Conservation (phyloP, 2,888 invertebrate species). For the Caenorhabditis imperialis region DNA sequence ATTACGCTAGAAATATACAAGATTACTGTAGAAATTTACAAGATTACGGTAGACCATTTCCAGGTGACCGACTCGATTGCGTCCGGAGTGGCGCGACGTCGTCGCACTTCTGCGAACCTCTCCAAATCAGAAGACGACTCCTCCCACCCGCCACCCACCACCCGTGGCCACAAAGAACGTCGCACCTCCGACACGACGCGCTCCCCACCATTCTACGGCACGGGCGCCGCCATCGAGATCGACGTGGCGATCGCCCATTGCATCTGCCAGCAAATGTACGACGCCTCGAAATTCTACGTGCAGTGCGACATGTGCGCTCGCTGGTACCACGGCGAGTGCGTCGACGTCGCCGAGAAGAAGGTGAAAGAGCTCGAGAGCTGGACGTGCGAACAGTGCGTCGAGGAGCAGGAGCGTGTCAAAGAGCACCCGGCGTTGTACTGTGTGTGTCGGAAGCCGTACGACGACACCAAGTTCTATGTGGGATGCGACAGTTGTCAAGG, state of each 20-base stretch:
- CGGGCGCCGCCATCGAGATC: constrained; percentile 6
- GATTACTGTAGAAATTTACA: no score
- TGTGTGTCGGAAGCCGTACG: constrained; percentile 94
- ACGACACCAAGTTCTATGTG: constrained; percentile 98
- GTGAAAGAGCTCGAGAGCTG: constrained; percentile 89
- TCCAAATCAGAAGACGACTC: constrained; percentile 40
- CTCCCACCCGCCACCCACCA: neutral
- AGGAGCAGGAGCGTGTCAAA: constrained; percentile 79
- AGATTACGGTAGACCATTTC: no score
- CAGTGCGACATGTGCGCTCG: constrained; percentile 97
- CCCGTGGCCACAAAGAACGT: constrained; percentile 30
- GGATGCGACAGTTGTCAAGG: constrained; percentile 98
- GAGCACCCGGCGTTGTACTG: constrained; percentile 89
- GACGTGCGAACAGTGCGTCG: constrained; percentile 80
- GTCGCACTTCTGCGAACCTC: constrained; percentile 46
- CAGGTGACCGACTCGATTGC: constrained; percentile 21
- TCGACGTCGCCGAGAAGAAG: constrained; percentile 91
- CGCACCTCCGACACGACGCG: constrained; percentile 15
- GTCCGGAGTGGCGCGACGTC: constrained; percentile 35
- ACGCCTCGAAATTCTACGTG: constrained; percentile 84
- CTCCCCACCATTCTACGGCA: neutral
- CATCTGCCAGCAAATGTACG: constrained; percentile 59
- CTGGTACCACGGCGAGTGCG: constrained; percentile 98
- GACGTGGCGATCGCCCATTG: constrained; percentile 50
- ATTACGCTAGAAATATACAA: no score